phyloP scores from a whole-genome alignment of 1,140 invertebrate genomes.

The Hylaeus anthracinus region DNA sequence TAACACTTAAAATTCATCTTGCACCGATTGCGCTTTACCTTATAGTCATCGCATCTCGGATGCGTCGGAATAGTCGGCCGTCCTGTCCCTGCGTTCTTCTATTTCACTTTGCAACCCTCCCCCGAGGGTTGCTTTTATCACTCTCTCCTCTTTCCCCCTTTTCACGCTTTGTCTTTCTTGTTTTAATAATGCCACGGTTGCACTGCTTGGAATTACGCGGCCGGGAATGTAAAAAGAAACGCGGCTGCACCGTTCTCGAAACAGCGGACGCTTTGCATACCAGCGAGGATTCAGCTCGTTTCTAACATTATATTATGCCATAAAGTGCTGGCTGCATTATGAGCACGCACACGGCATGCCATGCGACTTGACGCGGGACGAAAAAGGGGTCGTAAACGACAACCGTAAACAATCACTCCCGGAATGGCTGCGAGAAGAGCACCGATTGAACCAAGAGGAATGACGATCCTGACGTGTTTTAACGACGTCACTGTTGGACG shows the following conservation, averaged over 20 bases:
- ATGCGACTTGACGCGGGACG: conserved; percentile 20
- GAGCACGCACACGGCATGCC: conserved; percentile 38
- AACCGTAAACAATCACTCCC: conserved; percentile 47
- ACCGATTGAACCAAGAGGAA: conserved; percentile 32
- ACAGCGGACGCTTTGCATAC: conserved; percentile 54
- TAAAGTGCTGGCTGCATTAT: conserved; percentile 48
- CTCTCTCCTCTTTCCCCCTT: background rate
- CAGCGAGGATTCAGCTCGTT: conserved; percentile 47
- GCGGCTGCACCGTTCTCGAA: conserved; percentile 5
- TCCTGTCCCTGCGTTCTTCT: conserved; percentile 2
- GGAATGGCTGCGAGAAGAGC: background rate
- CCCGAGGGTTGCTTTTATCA: no score
- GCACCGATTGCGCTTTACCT: conserved; percentile 9
- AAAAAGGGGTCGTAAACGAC: conserved; percentile 33
- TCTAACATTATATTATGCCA: conserved; percentile 59
- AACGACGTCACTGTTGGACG: background rate
- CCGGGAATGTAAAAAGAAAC: conserved; percentile 38
- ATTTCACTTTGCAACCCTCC: no score
- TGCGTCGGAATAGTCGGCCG: background rate
- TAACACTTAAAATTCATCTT: background rate
- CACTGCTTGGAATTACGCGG: conserved; percentile 42
- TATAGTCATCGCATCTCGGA: conserved; percentile 17
- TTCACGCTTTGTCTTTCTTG: background rate
- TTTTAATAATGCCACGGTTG: conserved; percentile 51
- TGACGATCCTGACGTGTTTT: conserved; percentile 4